Evolutionary conservation across 2,113 vertebrate genomes (phyloP).

Genomic region (Syngnathus scovelli): DNA sequence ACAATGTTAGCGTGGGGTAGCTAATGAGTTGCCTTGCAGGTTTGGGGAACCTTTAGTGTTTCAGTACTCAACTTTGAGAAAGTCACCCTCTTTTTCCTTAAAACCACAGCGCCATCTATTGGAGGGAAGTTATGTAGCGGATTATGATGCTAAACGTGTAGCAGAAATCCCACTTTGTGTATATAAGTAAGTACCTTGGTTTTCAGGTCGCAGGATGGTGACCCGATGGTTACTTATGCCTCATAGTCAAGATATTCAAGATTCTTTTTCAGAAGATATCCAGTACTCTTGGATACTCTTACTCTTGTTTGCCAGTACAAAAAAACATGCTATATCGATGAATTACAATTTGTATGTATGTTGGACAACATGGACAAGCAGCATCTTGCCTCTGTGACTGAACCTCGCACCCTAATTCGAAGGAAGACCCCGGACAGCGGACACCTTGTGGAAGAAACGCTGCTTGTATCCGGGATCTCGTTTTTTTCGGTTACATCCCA

Average conservation of each 20-base stretch:
- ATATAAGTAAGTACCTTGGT: not conserved
- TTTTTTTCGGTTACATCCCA: too few species aligned
- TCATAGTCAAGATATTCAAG: not conserved
- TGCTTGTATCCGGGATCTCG: too few species aligned
- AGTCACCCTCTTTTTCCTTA: conserved; percentile 43
- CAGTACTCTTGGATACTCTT: too few species aligned
- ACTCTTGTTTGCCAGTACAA: too few species aligned
- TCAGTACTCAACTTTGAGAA: conserved; percentile 57
- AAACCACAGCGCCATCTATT: conserved; percentile 69
- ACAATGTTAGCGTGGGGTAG: conserved; percentile 17
- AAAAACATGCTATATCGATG: too few species aligned
- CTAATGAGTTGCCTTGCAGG: conserved; percentile 61
- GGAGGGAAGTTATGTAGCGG: conserved; percentile 20
- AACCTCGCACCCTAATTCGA: too few species aligned
- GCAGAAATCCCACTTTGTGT: not conserved
- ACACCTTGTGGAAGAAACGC: too few species aligned
- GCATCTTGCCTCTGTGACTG: too few species aligned
- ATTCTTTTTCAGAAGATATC: too few species aligned
- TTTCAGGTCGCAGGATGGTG: not conserved
- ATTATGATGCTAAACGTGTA: not conserved
- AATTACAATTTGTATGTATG: too few species aligned
- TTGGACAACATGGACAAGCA: too few species aligned
- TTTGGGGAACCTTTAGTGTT: conserved; percentile 50
- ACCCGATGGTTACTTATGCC: not conserved
- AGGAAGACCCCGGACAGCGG: too few species aligned